Evolutionary conservation across 1,140 invertebrate genomes (phyloP).

Genomic region (Piezodorus guildinii): DNA sequence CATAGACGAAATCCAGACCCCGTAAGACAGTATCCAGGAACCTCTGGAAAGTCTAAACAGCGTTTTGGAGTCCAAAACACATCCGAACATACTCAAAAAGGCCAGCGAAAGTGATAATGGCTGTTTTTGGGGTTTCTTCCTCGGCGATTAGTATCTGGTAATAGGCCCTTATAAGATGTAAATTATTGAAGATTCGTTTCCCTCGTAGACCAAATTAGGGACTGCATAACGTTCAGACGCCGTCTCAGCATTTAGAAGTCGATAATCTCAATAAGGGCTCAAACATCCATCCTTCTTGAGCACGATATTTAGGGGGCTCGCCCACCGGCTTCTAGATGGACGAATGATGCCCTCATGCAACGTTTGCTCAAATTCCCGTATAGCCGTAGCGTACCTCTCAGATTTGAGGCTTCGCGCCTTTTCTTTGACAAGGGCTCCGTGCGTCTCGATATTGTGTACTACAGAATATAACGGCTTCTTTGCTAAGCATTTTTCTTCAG

Average conservation of each 20-base stretch:
- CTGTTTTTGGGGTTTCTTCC: too few species aligned
- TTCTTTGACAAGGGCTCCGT: background rate
- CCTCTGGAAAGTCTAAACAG: too few species aligned
- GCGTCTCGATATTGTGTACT: background rate
- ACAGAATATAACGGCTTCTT: background rate
- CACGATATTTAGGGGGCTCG: background rate
- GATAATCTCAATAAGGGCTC: background rate
- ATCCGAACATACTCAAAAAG: too few species aligned
- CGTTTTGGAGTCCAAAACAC: too few species aligned
- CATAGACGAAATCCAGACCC: too few species aligned
- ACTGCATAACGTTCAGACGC: background rate
- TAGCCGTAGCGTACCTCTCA: background rate
- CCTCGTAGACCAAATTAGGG: too few species aligned
- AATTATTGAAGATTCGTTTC: too few species aligned
- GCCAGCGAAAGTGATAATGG: too few species aligned
- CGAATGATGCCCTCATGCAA: background rate
- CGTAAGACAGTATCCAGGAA: too few species aligned
- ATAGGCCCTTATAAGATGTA: too few species aligned
- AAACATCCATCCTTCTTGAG: background rate
- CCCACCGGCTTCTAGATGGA: background rate
- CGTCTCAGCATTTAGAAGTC: background rate
- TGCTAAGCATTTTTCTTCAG: too few species aligned
- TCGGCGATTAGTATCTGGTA: too few species aligned
- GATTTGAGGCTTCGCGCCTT: background rate
- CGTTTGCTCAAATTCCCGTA: background rate